A percentile compares a stretch with the other conserved stretches of the same genome.
phyloP scores from a whole-genome alignment of 1,140 invertebrate genomes.

The Eciton burchellii region DNA sequence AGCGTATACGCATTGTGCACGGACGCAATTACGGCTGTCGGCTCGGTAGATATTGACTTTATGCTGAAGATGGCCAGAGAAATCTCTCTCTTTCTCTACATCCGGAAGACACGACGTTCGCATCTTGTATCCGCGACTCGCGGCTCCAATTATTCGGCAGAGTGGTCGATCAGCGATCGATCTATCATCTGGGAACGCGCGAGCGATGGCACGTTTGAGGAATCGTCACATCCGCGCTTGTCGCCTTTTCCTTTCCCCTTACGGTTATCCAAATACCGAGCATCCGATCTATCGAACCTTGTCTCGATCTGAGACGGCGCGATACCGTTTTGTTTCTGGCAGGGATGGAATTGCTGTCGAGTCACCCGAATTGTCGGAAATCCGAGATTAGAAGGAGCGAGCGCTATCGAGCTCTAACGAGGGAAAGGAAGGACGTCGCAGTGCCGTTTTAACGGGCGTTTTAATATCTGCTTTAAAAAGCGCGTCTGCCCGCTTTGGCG shows the following conservation, averaged over 20 bases:
- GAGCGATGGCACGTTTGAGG: too few species aligned
- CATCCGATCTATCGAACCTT: too few species aligned
- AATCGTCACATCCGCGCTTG: not conserved
- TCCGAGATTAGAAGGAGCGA: slow-evolving; percentile 2
- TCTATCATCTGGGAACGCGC: too few species aligned
- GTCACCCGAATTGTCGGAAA: not conserved
- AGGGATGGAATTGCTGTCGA: not conserved
- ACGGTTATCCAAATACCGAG: too few species aligned
- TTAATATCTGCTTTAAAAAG: slow-evolving; percentile 31
- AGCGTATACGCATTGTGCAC: slow-evolving; percentile 47
- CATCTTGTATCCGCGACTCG: not conserved
- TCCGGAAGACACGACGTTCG: not conserved
- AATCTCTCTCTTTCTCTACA: not conserved
- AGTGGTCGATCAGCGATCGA: not conserved
- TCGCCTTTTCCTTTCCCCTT: not conserved
- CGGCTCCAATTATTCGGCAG: not conserved
- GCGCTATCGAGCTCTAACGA: not conserved
- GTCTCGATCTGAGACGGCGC: too few species aligned
- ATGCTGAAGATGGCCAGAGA: slow-evolving; percentile 68
- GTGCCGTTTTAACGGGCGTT: not conserved
- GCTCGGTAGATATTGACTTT: slow-evolving; percentile 71
- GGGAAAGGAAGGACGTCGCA: not conserved
- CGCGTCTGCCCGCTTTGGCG: slow-evolving; percentile 10
- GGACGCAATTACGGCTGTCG: slow-evolving; percentile 64
- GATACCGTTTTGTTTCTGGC: too few species aligned